Conservation (phyloP, 2,888 invertebrate species). For the Sesia bembeciformis region DNA sequence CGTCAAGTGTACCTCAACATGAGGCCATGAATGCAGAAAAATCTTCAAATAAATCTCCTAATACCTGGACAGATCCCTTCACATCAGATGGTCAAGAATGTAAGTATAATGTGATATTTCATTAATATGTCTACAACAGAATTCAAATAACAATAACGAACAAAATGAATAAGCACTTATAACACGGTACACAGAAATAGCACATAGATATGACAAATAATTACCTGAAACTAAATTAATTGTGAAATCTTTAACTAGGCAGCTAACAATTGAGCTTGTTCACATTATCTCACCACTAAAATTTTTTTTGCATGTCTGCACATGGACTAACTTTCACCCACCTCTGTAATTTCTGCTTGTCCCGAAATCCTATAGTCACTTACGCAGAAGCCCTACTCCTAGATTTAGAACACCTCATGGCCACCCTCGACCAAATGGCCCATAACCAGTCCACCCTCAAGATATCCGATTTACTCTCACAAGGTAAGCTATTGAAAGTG, state of each 20-base stretch:
- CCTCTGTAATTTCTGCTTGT: slow-evolving; percentile 40
- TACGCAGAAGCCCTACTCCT: slow-evolving; percentile 72
- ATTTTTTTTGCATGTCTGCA: slow-evolving; percentile 71
- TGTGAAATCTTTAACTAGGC: no score
- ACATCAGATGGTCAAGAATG: slow-evolving; percentile 64
- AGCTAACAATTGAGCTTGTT: not conserved
- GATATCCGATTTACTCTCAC: slow-evolving; percentile 66
- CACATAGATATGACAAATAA: no score
- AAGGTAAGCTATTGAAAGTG: slow-evolving; percentile 49
- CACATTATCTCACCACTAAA: slow-evolving; percentile 1
- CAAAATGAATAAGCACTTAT: no score
- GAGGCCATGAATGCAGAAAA: slow-evolving; percentile 33
- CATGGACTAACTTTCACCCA: slow-evolving; percentile 57
- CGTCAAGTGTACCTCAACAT: slow-evolving; percentile 17
- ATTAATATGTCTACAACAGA: no score
- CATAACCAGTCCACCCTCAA: slow-evolving; percentile 68
- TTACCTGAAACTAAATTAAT: no score
- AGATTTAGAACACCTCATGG: slow-evolving; percentile 73
- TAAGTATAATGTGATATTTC: slow-evolving; percentile 30
- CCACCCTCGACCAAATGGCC: slow-evolving; percentile 73
- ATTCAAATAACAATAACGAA: no score
- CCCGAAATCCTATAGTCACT: slow-evolving; percentile 58
- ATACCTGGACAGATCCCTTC: slow-evolving; percentile 56
- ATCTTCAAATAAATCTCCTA: slow-evolving; percentile 21
- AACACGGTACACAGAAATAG: no score